These are phyloP conservation scores for Lycaena phlaeas DNA, from an alignment of 2,888 invertebrate species.

Conservation along the genomic window DNA sequence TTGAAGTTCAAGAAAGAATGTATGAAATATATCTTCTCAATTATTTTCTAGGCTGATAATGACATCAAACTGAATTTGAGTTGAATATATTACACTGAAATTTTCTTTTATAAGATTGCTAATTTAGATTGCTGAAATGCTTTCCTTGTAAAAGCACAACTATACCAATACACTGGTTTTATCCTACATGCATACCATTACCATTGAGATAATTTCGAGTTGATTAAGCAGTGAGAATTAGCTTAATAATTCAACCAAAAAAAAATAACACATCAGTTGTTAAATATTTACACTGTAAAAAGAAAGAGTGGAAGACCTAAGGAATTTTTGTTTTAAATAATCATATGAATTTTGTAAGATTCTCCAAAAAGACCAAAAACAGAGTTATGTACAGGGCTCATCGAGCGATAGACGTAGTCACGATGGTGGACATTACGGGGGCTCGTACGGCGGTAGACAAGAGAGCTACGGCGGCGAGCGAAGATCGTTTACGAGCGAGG, in stretches of 20 bases:
- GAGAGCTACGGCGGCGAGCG: slow-evolving; percentile 67
- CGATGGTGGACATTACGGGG: slow-evolving; percentile 71
- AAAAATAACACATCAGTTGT: background rate
- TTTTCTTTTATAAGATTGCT: background rate
- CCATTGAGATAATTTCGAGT: background rate
- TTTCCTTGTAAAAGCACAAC: background rate
- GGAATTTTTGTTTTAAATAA: background rate
- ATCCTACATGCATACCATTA: background rate
- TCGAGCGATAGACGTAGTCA: slow-evolving; percentile 72
- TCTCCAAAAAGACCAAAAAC: slow-evolving; percentile 36
- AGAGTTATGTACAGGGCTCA: slow-evolving; percentile 69
- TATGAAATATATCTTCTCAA: background rate
- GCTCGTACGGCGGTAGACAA: slow-evolving; percentile 70
- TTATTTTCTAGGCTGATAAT: background rate
- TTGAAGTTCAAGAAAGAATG: background rate
- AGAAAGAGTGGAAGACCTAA: background rate
- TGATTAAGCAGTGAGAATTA: background rate
- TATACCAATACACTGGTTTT: background rate
- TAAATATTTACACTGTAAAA: background rate
- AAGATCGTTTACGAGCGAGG: slow-evolving; percentile 65
- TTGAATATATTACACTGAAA: background rate
- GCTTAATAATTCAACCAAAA: no score
- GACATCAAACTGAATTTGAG: background rate
- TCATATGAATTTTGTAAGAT: slow-evolving; percentile 27
- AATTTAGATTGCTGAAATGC: background rate